Evolutionary conservation across 2,888 invertebrate species (phyloP), one percentile per base, ranked within the genome.

Genomic region (Caenorhabditis sp.): DNA sequence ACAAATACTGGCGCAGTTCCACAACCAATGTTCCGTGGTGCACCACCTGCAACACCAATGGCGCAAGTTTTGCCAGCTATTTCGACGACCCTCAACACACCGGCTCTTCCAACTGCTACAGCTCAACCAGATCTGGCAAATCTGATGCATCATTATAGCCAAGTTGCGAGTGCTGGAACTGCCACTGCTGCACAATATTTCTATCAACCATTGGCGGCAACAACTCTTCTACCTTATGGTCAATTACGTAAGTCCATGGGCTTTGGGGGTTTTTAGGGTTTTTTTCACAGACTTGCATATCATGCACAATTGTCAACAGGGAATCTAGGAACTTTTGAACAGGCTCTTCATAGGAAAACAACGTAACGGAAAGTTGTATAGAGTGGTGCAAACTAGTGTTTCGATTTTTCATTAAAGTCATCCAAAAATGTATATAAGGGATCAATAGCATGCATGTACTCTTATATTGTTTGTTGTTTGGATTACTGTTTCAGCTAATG

Each of bases 171-270:
- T 17, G 75, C 73, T 31, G 64, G 62, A 20, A 66, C 65, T 20
- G 67, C 74, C 1, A 71, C 80, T n/a, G 80, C 80, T n/a, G 76
- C 80, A 20, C 84, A 79, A 36, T 86, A 83, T 70, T 81, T 85
- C 62, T 86, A 85, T 59, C 85, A 83, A 54, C 85, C 86, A 12
- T 36, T 80, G 60, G 72, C 82, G 1, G 76, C 81, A 7, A 73
- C 65, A 31, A 67, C 73, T 8, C 61, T 85, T 1, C 77, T 84
- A 59, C 86, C 85, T n/a, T 85, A 86, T 63, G 81, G 83, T 67
- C 70, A 56, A 63, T 60, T 70, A n/a, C 58, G 66, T 67, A 62
- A 59, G 59, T 58, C 8, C 7, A n/a, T n/a, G n/a, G n/a, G n/a
- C n/a, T n/a, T n/a, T n/a, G n/a, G n/a, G n/a, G n/a, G n/a, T n/a